Percentiles rank a stretch among this genome's conserved stretches.
Evolutionary conservation across 2,797 vertebrate genomes (phyloP).

Genomic region (Lepilemur septentrionalis): DNA sequence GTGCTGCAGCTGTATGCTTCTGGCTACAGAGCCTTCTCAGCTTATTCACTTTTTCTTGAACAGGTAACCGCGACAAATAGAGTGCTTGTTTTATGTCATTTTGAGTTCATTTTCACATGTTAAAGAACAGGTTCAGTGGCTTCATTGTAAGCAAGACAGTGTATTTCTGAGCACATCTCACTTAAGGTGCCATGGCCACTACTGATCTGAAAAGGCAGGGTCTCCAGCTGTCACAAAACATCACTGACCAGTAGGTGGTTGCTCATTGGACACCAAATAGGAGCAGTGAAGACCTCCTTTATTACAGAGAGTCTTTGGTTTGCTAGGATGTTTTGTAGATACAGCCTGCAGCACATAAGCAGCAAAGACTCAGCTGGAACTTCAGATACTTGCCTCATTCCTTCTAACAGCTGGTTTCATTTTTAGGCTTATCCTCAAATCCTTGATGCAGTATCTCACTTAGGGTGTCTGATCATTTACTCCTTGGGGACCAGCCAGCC

Average conservation of each 20-base stretch:
- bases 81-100: neutral
- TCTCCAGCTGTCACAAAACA: neutral
- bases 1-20: neutral
- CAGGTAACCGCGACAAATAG: neutral
- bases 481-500: neutral
- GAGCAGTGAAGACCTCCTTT: neutral
- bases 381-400: neutral
- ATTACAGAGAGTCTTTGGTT: neutral
- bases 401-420: neutral
- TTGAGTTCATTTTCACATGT: neutral
- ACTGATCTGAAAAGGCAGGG: neutral
- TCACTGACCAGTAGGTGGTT: rapidly evolving
- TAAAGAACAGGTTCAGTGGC: neutral
- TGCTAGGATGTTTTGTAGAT: neutral
- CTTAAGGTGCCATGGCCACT: neutral
- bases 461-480: neutral
- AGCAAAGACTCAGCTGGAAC: neutral
- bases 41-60: neutral
- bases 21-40: neutral
- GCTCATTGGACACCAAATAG: neutral
- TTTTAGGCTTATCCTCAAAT: neutral
- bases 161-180: neutral
- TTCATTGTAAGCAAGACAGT: neutral
- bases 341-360: neutral
- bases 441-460: neutral